Evolutionary conservation across 2,113 vertebrate genomes (phyloP).

Genomic region (Ascaphus truei): DNA sequence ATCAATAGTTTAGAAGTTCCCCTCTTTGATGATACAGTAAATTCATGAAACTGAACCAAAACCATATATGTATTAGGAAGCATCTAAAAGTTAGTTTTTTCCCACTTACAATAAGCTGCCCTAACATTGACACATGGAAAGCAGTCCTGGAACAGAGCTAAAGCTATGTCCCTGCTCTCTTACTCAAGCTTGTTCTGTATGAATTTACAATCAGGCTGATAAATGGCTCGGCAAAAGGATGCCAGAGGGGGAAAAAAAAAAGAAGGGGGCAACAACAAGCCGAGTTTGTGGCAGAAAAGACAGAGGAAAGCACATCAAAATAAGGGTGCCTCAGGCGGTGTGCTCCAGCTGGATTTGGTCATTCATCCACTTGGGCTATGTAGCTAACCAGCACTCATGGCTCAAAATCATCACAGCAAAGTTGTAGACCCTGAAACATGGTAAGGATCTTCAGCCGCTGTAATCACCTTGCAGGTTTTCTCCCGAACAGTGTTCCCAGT

Average conservation of each 20-base stretch:
- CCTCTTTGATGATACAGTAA: too few species aligned
- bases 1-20: too few species aligned
- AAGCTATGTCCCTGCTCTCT: not conserved
- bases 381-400: conserved; percentile 46
- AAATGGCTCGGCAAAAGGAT: not conserved
- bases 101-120: too few species aligned
- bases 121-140: not conserved
- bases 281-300: not conserved
- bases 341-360: not conserved
- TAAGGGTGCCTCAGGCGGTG: not conserved
- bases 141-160: not conserved
- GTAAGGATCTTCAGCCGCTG: conserved; percentile 42
- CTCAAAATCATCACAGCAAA: conserved; percentile 46
- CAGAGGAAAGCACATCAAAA: not conserved
- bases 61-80: too few species aligned
- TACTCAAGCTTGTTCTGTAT: not conserved
- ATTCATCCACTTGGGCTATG: conserved; percentile 49
- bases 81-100: too few species aligned
- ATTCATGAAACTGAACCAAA: too few species aligned
- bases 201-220: not conserved
- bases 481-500: conserved; percentile 41
- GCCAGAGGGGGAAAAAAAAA: not conserved
- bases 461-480: conserved; percentile 40
- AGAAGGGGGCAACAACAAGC: not conserved
- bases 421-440: conserved; percentile 38